Percentiles rank a stretch among this genome's conserved stretches.
phyloP scores from a whole-genome alignment of 2,113 vertebrate species.

The Chaetura pelagica region DNA sequence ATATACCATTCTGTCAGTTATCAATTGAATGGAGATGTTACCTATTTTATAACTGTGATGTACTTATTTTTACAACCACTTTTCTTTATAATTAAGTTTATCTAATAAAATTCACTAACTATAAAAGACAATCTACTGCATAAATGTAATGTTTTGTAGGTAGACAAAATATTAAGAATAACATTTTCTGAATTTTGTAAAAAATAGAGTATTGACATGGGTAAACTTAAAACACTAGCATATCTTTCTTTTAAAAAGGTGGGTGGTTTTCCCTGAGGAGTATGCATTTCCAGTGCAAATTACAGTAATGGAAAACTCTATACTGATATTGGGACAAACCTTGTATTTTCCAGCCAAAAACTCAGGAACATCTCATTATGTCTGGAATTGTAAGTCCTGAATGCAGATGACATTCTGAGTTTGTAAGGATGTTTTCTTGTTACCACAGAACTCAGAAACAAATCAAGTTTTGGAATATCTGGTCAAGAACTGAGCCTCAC shows the following conservation, averaged over 20 bases:
- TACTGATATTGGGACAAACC: neutral
- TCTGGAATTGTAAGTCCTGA: neutral
- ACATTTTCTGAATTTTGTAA: neutral
- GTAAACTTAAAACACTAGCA: neutral
- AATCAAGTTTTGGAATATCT: neutral
- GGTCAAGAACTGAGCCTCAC: neutral
- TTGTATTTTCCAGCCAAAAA: neutral
- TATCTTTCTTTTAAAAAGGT: neutral
- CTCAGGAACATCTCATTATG: neutral
- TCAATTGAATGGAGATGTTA: neutral
- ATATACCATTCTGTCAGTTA: neutral
- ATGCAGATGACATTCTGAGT: neutral
- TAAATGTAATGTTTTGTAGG: neutral
- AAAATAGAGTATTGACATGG: neutral
- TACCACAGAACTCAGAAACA: neutral
- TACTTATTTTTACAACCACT: neutral
- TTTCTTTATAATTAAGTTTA: neutral
- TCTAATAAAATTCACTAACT: neutral
- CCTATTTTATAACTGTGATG: neutral
- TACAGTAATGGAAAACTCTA: neutral
- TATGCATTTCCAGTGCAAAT: neutral
- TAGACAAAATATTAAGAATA: neutral
- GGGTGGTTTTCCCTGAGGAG: neutral
- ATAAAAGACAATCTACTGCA: neutral
- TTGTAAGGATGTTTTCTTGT: neutral